A percentile compares a stretch with the other conserved stretches of the same genome.
phyloP scores from a whole-genome alignment of 1,140 invertebrate species.

The Laupala kohalensis region DNA sequence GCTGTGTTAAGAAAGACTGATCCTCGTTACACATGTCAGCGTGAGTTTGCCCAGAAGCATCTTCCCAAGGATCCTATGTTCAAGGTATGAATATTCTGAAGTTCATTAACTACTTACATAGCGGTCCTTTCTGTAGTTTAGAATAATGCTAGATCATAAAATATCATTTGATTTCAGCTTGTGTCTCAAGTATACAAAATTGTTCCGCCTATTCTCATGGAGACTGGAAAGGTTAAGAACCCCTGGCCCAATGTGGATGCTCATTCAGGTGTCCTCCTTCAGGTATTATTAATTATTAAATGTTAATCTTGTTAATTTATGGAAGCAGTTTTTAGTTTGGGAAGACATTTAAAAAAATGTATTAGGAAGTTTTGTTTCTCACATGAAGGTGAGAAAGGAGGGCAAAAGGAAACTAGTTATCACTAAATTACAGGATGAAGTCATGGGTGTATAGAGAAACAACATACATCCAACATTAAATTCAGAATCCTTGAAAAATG shows the following conservation, averaged over 20 bases:
- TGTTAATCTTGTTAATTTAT: not conserved
- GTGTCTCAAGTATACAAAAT: constrained; percentile 89
- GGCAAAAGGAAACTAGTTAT: too few species aligned
- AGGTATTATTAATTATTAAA: constrained; percentile 32
- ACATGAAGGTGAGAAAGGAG: not conserved
- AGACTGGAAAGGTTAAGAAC: constrained; percentile 95
- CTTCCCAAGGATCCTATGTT: constrained; percentile 84
- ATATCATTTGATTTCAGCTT: constrained; percentile 35
- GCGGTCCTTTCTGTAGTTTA: not conserved
- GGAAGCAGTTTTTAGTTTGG: not conserved
- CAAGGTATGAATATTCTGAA: constrained; percentile 39
- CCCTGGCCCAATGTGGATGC: constrained; percentile 99
- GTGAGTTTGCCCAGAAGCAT: constrained; percentile 90
- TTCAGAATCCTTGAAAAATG: too few species aligned
- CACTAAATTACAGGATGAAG: too few species aligned
- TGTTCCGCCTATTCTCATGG: constrained; percentile 82
- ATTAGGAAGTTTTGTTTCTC: not conserved
- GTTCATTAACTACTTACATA: not conserved
- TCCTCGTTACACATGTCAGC: constrained; percentile 80
- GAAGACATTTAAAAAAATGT: not conserved
- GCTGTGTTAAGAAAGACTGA: constrained; percentile 94
- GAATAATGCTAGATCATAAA: too few species aligned
- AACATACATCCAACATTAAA: too few species aligned
- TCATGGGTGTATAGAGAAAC: too few species aligned
- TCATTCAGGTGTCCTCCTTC: constrained; percentile 85